Conservation (phyloP, 1,140 invertebrate species). For the Laodelphax striatellus region DNA sequence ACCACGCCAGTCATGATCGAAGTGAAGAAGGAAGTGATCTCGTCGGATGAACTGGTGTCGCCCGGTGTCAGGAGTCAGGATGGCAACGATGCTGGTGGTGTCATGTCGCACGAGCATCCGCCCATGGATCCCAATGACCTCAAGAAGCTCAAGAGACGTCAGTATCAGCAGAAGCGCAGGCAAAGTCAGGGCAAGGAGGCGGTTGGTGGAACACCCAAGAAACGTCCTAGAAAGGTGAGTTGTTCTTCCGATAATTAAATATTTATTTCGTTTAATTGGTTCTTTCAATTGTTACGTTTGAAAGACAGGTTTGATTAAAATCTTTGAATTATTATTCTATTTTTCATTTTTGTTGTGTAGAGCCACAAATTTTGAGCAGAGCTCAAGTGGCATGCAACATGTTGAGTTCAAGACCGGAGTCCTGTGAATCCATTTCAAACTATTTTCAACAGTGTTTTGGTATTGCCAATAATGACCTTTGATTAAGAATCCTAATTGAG, state of each 20-base stretch:
- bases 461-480: too few relatives aligned
- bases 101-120: neutral
- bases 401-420: too few relatives aligned
- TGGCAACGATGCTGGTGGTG: neutral
- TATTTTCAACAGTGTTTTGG: too few relatives aligned
- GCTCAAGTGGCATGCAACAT: too few relatives aligned
- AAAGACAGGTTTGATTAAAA: too few relatives aligned
- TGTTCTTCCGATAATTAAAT: neutral
- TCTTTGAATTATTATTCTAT: too few relatives aligned
- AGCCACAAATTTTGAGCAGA: too few relatives aligned
- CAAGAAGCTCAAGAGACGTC: conserved; percentile 65
- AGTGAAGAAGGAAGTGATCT: conserved; percentile 40
- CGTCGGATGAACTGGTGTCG: conserved; percentile 38
- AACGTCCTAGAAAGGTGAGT: conserved; percentile 58
- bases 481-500: too few relatives aligned
- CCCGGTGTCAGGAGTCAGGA: conserved; percentile 21
- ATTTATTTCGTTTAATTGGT: too few relatives aligned
- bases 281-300: too few relatives aligned
- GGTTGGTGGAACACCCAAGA: conserved; percentile 48
- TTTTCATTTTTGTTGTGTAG: too few relatives aligned
- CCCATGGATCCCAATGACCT: conserved; percentile 33
- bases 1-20: conserved; percentile 18
- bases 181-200: conserved; percentile 52
- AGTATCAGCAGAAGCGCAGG: conserved; percentile 71
- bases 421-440: too few relatives aligned